Evolutionary conservation across 2,797 vertebrate species (phyloP), one percentile per base, ranked within the genome.

Genomic region (Varecia variegata): DNA sequence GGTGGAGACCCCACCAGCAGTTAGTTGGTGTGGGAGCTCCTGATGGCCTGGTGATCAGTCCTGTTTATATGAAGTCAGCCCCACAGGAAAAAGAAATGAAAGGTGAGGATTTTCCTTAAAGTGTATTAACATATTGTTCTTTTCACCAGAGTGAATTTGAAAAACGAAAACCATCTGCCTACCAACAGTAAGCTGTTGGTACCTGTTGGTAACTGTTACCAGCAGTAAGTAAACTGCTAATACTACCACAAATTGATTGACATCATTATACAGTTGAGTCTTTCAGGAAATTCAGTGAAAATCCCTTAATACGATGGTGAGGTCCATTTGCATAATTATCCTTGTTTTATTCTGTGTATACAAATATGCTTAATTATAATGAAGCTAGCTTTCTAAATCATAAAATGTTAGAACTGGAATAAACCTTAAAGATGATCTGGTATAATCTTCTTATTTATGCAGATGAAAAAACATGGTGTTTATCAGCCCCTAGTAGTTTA

Each of bases 311-410:
- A 23, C 35, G 10, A 71, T 87, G 25, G 30, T 70, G 60, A 43
- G 8, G 43, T 56, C 54, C 17, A 38, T 67, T 94, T 20, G 45
- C 17, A 43, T 77, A 83, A 40, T 52, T 47, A 52, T 43, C 43
- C 50, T 68, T 50, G 35, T 70, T 95, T 82, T 93, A 85, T 82
- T 85, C 67, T 93, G 88, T 71, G 15, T 45, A 32, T 90, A 81
- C 20, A 45, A 71, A 62, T 82, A 40, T 74, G n/a, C 23, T 32
- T 58, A 70, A 32, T 79, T 93, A 65, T 32, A 83, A 35, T 43
- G 82, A 73, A 81, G 21, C 92, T 88, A 47, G 17, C 76, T 83
- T 86, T 83, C 23, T 83, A 86, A 94, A 23, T 62, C 43, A 65
- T 70, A 74, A 92, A 70, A 68, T 74, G n/a, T 90, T 85, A 83